Evolutionary conservation across 2,888 invertebrate genomes (phyloP), one percentile per base, ranked within the genome.

Genomic region (Pocota personata): DNA sequence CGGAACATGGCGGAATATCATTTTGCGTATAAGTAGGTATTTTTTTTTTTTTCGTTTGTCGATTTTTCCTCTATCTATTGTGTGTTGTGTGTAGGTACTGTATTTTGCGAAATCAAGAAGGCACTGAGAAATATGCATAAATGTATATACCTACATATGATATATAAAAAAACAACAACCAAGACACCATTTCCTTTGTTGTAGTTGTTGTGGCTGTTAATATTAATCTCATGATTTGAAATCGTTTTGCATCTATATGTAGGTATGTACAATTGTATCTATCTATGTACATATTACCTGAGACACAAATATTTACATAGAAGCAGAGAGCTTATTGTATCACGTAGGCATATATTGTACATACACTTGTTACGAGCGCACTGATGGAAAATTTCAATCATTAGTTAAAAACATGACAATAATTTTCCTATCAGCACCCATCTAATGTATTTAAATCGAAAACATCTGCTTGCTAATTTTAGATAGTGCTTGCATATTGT

Each of bases 1-100:
- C 76, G 76, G 86, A 80, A 75, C 67, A 75, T 71, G 73, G 80
- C 46, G 58, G 67, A 77, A 76, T 72, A 76, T 86, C 66, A 66
- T 73, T 67, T 48, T 80, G 80, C 80, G 75, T 75, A 80, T 67
- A 46, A 40, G 64, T 73, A 48, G 50, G 55, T 43, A 37, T 55
- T 16, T 72, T 40, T 43, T 50, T 57, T 58, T 27, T 52, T 48
- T 52, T 24, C 30, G 57, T 66, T 80, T 66, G 67, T 76, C 76
- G 50, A 66, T 76, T 80, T 76, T 52, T 30, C 48, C 10, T 40
- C 32, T 78, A 83, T 82, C 40, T 64, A 52, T 66, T 37, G 27
- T 37, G 50, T 30, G 16, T 55, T 50, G 27, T 27, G 32, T n/a
- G 37, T n/a, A n/a, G n/a, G n/a, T 50, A 76, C 2, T 1, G 16